A percentile compares a stretch with the other conserved stretches of the same genome.
Conservation (phyloP, 2,888 invertebrate genomes). For the Dryadula phaetusa region DNA sequence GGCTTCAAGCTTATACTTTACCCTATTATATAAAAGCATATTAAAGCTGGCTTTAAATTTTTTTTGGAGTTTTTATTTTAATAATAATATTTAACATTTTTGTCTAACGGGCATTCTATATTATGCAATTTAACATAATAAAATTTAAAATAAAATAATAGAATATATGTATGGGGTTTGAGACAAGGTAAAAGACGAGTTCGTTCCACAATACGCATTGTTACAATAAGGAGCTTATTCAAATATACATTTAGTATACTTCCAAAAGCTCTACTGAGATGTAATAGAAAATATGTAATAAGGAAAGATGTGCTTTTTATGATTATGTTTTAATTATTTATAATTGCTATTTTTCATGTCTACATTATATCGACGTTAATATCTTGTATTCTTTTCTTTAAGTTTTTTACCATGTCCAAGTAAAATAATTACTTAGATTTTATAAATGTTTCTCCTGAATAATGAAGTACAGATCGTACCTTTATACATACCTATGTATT, state of each 20-base stretch:
- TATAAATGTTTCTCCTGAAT: too few relatives aligned
- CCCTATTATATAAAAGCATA: not conserved
- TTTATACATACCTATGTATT: too few relatives aligned
- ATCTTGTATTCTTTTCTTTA: too few relatives aligned
- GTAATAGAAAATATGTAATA: not conserved
- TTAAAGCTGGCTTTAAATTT: not conserved
- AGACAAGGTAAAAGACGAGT: not conserved
- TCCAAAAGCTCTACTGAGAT: not conserved
- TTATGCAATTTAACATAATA: too few relatives aligned
- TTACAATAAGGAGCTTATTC: conserved; percentile 5
- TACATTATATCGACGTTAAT: too few relatives aligned
- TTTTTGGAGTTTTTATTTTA: not conserved
- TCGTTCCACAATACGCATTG: conserved; percentile 10
- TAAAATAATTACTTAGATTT: too few relatives aligned
- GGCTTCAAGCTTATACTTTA: conserved; percentile 10
- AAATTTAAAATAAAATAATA: not conserved
- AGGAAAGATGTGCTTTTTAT: not conserved
- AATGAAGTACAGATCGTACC: too few relatives aligned
- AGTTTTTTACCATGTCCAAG: too few relatives aligned
- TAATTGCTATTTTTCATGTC: too few relatives aligned
- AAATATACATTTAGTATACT: conserved; percentile 1
- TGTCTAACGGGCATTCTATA: not conserved
- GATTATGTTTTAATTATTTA: not conserved
- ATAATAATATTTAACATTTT: not conserved
- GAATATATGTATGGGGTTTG: not conserved